These are phyloP conservation scores for Microplitis demolitor DNA, from an alignment of 1,140 invertebrate genomes.

Conservation along the genomic window DNA sequence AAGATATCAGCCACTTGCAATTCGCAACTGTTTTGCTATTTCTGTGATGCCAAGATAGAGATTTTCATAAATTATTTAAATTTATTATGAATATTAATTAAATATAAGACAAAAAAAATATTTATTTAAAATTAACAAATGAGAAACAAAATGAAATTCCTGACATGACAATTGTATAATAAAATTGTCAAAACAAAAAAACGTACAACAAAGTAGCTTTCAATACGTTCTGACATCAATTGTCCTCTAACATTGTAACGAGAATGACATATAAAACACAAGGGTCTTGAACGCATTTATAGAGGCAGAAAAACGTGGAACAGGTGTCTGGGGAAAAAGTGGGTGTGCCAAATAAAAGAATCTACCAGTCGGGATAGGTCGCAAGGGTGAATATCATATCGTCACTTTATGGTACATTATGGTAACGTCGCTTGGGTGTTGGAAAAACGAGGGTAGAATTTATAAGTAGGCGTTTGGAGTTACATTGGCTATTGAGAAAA, in stretches of 20 bases:
- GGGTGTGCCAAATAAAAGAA: conserved; percentile 31
- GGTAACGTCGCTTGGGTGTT: conserved; percentile 26
- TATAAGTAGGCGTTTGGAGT: conserved; percentile 16
- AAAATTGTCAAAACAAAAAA: no score
- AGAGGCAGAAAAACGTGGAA: conserved; percentile 26
- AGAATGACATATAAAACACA: background rate
- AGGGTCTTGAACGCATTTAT: background rate
- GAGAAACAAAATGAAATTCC: no score
- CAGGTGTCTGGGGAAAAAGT: conserved; percentile 46
- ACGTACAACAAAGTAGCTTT: no score
- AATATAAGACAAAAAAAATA: no score
- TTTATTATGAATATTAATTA: no score
- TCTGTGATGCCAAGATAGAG: no score
- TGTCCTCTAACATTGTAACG: no score
- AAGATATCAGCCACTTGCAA: background rate
- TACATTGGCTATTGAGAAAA: background rate
- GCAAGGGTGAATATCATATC: conserved; percentile 46
- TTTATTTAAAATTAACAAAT: no score
- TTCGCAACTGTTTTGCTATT: no score
- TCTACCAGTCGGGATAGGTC: conserved; percentile 14
- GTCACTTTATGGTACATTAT: conserved; percentile 43
- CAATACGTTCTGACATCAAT: no score
- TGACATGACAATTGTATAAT: no score
- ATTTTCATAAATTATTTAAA: no score
- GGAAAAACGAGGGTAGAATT: conserved; percentile 19